A percentile compares a stretch with the other conserved stretches of the same genome.
These are phyloP conservation scores for Neolamprologus kungweensis DNA, from an alignment of 2,113 vertebrate species.

Conservation along the genomic window DNA sequence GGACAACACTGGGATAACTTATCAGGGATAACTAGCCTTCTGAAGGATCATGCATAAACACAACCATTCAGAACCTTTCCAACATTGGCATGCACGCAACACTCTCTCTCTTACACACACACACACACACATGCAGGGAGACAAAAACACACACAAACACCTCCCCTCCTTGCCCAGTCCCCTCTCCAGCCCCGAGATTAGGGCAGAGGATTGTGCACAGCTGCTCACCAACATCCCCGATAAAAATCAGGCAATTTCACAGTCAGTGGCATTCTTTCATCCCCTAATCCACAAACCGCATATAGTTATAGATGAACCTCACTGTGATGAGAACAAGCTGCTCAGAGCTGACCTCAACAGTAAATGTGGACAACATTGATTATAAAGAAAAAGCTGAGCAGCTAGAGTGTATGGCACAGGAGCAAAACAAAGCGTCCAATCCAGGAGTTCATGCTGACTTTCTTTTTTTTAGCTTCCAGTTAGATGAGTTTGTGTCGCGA, in stretches of 20 bases:
- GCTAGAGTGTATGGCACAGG: background rate
- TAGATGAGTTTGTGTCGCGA: background rate
- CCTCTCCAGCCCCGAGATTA: constrained; percentile 57
- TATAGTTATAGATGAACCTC: constrained; percentile 63
- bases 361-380: constrained; percentile 27
- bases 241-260: constrained; percentile 77
- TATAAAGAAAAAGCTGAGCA: background rate
- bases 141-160: background rate
- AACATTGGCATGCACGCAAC: constrained; percentile 1
- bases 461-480: background rate
- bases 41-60: constrained; percentile 26
- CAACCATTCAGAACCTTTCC: constrained; percentile 7
- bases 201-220: constrained; percentile 69
- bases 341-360: constrained; percentile 29
- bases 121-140: constrained; percentile 5
- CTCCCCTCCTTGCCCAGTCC: constrained; percentile 7
- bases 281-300: constrained; percentile 65
- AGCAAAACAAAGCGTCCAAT: background rate
- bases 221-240: constrained; percentile 67
- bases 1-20: constrained; percentile 24
- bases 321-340: constrained; percentile 48
- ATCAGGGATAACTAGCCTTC: constrained; percentile 36
- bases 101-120: background rate
- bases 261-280: constrained; percentile 75
- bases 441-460: background rate